phyloP scores from a whole-genome alignment of 2,113 vertebrate genomes.

The Lota lota region DNA sequence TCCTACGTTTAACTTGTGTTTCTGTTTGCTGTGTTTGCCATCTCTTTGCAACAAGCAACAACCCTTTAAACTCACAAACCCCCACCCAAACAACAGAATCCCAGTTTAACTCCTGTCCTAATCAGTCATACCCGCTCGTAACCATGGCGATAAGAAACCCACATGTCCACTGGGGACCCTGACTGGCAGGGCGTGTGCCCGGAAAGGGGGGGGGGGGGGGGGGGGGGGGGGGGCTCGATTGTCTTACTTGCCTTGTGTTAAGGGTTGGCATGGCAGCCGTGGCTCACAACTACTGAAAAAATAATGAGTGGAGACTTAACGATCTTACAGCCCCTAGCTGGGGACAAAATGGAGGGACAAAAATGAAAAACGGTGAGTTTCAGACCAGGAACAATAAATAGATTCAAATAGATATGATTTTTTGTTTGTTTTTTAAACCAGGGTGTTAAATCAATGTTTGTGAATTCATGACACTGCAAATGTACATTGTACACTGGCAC shows the following conservation, averaged over 20 bases:
- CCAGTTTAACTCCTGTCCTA: slow-evolving; percentile 11
- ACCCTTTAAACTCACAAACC: too few species aligned
- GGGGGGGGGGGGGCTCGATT: too few species aligned
- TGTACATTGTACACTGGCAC: slow-evolving; percentile 16
- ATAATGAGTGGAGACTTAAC: slow-evolving; percentile 80
- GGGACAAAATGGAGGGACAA: slow-evolving; percentile 81
- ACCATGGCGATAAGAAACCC: too few species aligned
- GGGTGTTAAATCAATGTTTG: slow-evolving; percentile 1
- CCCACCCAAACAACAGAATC: slow-evolving; percentile 8
- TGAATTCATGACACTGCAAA: slow-evolving; percentile 55
- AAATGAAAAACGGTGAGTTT: slow-evolving; percentile 79
- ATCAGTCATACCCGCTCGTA: slow-evolving; percentile 10
- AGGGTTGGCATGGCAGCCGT: slow-evolving; percentile 80
- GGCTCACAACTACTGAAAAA: slow-evolving; percentile 80
- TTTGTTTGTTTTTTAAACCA: too few species aligned
- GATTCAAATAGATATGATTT: neutral
- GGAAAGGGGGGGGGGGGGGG: too few species aligned
- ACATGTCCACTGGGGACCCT: slow-evolving; percentile 56
- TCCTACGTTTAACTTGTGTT: too few species aligned
- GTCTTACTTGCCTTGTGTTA: slow-evolving; percentile 82
- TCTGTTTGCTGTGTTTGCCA: too few species aligned
- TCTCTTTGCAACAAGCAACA: too few species aligned
- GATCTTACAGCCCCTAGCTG: slow-evolving; percentile 81
- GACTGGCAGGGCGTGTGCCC: slow-evolving; percentile 68
- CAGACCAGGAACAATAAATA: slow-evolving; percentile 60